Evolutionary conservation across 1,140 invertebrate genomes (phyloP).

Genomic region (Idris sp.): DNA sequence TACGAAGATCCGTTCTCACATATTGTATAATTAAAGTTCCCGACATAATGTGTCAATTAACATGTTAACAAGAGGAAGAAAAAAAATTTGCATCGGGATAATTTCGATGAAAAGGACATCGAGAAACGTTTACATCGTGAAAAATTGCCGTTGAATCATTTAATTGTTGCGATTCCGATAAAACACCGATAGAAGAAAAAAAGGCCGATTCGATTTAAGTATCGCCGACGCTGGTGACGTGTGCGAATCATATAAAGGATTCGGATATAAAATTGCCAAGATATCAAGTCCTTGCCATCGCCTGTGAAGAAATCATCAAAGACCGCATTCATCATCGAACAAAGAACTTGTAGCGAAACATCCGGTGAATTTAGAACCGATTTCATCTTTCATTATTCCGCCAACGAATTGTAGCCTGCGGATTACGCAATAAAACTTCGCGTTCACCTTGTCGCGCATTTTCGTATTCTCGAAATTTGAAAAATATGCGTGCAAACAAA

Average conservation of each 20-base stretch:
- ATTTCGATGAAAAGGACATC: conserved; percentile 27
- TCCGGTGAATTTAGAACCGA: conserved; percentile 75
- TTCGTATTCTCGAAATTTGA: no score
- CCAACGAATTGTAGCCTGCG: conserved; percentile 53
- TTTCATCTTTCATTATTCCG: conserved; percentile 69
- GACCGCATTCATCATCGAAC: conserved; percentile 72
- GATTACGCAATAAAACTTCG: conserved; percentile 62
- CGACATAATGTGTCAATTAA: conserved; percentile 56
- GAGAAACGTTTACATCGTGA: conserved; percentile 7
- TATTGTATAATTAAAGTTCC: conserved; percentile 39
- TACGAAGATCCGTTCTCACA: conserved; percentile 42
- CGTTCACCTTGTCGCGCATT: conserved; percentile 45
- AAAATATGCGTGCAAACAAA: no score
- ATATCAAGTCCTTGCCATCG: conserved; percentile 76
- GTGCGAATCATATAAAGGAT: conserved; percentile 51
- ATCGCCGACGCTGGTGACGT: conserved; percentile 35
- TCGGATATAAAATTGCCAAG: conserved; percentile 68
- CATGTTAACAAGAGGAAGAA: conserved; percentile 12
- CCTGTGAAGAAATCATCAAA: conserved; percentile 72
- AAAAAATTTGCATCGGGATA: conserved; percentile 6
- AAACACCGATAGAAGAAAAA: conserved; percentile 43
- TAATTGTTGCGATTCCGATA: conserved; percentile 44
- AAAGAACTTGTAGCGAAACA: conserved; percentile 74
- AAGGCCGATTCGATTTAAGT: conserved; percentile 41
- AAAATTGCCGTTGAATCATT: conserved; percentile 51